Evolutionary conservation across 2,888 invertebrate genomes (phyloP).

Genomic region (Pandemis cinnamomeana): DNA sequence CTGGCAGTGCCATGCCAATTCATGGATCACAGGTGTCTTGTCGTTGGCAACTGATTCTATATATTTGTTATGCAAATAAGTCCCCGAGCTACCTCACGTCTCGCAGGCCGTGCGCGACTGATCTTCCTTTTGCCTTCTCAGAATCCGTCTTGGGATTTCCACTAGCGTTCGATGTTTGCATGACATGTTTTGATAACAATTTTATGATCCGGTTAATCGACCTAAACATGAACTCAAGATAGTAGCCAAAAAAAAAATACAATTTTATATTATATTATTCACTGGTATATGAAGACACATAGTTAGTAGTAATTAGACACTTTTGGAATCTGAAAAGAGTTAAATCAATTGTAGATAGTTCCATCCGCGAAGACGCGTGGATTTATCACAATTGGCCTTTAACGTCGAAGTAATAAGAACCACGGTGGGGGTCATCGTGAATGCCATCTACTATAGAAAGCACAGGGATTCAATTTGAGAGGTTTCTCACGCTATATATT

Average conservation of each 20-base stretch:
- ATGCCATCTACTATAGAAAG: no score
- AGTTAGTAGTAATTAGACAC: no score
- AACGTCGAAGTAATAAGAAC: no score
- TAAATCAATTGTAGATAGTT: no score
- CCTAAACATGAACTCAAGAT: not conserved
- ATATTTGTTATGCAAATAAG: slow-evolving; percentile 29
- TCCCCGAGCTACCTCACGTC: slow-evolving; percentile 17
- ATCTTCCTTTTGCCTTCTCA: slow-evolving; percentile 31
- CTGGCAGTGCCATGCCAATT: not conserved
- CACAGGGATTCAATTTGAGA: no score
- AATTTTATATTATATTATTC: not conserved
- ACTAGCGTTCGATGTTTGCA: slow-evolving; percentile 17
- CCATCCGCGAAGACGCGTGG: no score
- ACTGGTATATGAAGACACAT: no score
- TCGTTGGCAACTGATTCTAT: slow-evolving; percentile 17
- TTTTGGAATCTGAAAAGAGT: no score
- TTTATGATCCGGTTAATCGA: slow-evolving; percentile 13
- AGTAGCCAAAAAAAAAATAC: not conserved
- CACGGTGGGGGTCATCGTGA: no score
- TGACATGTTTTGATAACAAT: not conserved
- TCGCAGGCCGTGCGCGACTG: slow-evolving; percentile 12
- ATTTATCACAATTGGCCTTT: no score
- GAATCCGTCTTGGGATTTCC: slow-evolving; percentile 27
- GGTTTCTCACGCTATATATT: no score
- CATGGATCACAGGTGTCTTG: slow-evolving; percentile 14